Conservation (phyloP, 1,140 invertebrate genomes). For the Artemia franciscana region DNA sequence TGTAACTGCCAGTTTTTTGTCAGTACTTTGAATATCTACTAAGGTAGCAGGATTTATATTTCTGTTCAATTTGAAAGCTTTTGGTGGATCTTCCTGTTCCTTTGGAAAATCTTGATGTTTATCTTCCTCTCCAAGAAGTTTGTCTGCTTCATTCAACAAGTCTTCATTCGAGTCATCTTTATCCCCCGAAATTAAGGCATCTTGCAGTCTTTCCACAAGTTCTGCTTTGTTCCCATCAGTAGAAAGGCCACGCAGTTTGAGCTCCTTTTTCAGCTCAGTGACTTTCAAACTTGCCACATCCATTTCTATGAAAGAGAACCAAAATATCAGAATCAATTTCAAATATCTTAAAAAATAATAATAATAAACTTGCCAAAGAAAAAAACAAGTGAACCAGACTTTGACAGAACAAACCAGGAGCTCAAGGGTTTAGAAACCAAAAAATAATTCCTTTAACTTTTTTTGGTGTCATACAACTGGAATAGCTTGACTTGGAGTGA, state of each 20-base stretch:
- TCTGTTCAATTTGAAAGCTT: neutral
- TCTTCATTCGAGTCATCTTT: neutral
- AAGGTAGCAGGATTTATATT: neutral
- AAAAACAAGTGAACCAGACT: no score
- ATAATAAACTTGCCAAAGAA: no score
- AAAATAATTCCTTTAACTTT: no score
- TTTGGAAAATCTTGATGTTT: neutral
- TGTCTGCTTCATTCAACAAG: neutral
- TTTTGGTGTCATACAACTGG: no score
- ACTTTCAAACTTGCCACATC: conserved; percentile 24
- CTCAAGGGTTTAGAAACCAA: no score
- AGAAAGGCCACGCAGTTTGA: conserved; percentile 45
- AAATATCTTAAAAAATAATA: no score
- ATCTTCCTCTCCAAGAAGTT: neutral
- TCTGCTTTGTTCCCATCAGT: conserved; percentile 55
- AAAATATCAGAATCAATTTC: no score
- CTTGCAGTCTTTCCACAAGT: conserved; percentile 42
- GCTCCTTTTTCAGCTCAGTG: conserved; percentile 48
- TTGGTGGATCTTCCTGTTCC: neutral
- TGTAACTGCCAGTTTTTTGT: no score
- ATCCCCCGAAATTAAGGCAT: conserved; percentile 22
- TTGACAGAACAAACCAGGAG: no score
- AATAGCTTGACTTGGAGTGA: no score
- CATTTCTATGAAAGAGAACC: neutral
- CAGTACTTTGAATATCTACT: neutral